phyloP scores from a whole-genome alignment of 2,113 vertebrate genomes.

The Electrona antarctica region DNA sequence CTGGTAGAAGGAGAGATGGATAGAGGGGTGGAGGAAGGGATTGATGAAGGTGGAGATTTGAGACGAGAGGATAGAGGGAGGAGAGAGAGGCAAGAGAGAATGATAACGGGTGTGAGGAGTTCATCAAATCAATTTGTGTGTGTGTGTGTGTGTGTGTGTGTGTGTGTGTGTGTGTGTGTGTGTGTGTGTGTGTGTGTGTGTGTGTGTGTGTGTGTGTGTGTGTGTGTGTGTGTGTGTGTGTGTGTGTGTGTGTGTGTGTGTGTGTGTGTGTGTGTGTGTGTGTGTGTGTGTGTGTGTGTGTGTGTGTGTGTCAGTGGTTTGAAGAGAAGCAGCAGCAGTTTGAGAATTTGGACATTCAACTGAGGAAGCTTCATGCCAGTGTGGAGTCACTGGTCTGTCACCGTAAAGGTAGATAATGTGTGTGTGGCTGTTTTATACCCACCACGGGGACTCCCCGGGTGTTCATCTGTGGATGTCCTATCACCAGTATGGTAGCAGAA shows the following conservation, averaged over 20 bases:
- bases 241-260: too few species aligned
- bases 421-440: neutral
- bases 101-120: neutral
- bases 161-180: too few species aligned
- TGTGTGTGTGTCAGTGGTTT: conserved; percentile 88
- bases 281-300: conserved; percentile 65
- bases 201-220: too few species aligned
- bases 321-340: conserved; percentile 99
- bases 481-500: too few species aligned
- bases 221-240: too few species aligned
- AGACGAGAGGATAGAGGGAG: neutral
- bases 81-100: neutral
- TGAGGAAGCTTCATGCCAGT: conserved; percentile 93
- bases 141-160: too few species aligned
- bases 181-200: too few species aligned
- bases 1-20: too few species aligned
- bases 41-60: neutral
- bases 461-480: too few species aligned
- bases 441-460: neutral
- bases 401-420: conserved; percentile 86
- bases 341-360: conserved; percentile 96
- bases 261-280: too few species aligned
- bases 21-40: neutral
- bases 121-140: neutral
- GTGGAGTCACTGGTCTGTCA: conserved; percentile 95